Evolutionary conservation across 2,888 invertebrate genomes (phyloP), one percentile per base, ranked within the genome.

Genomic region (Formica aserva): DNA sequence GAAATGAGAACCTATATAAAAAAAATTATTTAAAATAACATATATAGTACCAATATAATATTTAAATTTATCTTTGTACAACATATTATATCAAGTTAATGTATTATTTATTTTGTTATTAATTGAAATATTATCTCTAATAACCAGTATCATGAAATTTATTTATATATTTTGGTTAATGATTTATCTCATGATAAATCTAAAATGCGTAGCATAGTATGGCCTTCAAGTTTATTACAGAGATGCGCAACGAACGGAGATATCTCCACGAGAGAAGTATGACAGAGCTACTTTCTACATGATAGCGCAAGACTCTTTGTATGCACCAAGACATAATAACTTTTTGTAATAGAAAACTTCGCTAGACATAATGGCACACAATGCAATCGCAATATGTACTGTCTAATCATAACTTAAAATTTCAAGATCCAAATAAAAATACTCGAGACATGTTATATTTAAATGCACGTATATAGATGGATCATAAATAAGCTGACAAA

Each of bases 241-340:
- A 38, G 38, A 8, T 3, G 35, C 8, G 38, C 32, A 0, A 15
- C 22, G 18, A 55, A 72, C 48, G 22, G 22, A 55, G 22, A 35
- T 22, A 32, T 45, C 67, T 26, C 67, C 32, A 35, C 13, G 52
- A 71, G 15, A 55, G 38, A 55, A 57, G 13, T 72, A 57, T 38
- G 26, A 38, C 32, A 32, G 18, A 57, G 72, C 18, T 72, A 72
- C 72, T 72, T 72, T 72, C 60, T 72, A 72, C 18, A n/a, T 52
- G 26, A 72, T 72, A 57, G 18, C 13, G 60, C 55, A 72, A 57
- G 26, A 72, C 60, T 57, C 18, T 22, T 35, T 57, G 38, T 15
- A 55, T 9, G 13, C 26, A 57, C 9, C 72, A 32, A 48, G 8
- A 18, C 55, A 72, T 55, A 29, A 11, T 71, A 11, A 11, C 18